Base-by-base conservation (phyloP, 64 coral and sea anemone species). In the Stylophora pistillata region DNA sequence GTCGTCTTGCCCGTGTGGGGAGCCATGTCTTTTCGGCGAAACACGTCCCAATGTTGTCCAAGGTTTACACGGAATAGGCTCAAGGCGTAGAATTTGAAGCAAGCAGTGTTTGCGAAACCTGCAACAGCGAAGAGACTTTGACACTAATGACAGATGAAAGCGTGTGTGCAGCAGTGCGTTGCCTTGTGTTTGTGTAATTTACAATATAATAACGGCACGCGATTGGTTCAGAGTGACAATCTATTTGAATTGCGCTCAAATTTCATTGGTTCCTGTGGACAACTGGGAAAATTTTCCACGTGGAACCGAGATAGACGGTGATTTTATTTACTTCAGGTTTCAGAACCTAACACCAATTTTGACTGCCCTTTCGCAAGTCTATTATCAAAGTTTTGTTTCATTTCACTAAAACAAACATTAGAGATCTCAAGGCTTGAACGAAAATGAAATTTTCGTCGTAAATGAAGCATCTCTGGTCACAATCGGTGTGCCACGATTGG, bases 141-240 rank as follows among this genome's bases (percentile, higher is more conserved):
- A 97, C 95, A 97, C 89, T 97, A 97, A 97, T 97, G 95, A 97
- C 95, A 97, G 95, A 97, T 97, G 95, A 97, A 92, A 97, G 95
- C 95, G 95, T 97, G 95, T 97, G 86, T 93, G 91, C 95, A 93
- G 15, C 81, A 66, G 91, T 53, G 95, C 95, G 91, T 97, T 92
- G 94, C 91, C 71, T 80, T 92, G 85, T 97, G 95, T 97, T 97
- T 97, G 95, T 97, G 95, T 97, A 97, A 97, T 93, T 97, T 93
- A 97, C 95, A 97, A 97, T 97, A 93, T 93, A 90, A 87, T 90
- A 55, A 81, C 71, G 74, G 60, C 71, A 70, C 63, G 52, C 89
- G 91, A 97, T 97, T 97, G 95, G 95, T 89, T 89, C 21, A 77
- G 86, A 93, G 89, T 97, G 95, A 97, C 95, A 97, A 97, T 89